Evolutionary conservation across 2,888 invertebrate species (phyloP).

Genomic region (Aplocera efformata): DNA sequence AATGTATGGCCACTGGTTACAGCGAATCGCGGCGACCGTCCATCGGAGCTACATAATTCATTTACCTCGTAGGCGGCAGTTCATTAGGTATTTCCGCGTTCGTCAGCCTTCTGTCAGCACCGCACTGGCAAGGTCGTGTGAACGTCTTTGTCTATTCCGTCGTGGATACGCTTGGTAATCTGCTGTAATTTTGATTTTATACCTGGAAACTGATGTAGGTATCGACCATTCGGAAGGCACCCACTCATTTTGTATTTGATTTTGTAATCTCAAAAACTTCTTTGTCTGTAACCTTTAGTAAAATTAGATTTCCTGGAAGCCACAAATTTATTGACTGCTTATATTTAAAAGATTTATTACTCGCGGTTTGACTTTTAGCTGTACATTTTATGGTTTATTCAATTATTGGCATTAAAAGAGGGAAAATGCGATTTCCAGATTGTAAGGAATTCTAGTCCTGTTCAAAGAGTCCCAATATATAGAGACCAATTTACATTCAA

Average conservation of each 20-base stretch:
- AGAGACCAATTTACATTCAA: no score
- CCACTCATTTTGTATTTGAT: conserved; percentile 8
- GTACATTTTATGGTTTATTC: no score
- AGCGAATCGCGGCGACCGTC: conserved; percentile 33
- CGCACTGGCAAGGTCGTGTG: conserved; percentile 69
- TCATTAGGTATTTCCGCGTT: conserved; percentile 61
- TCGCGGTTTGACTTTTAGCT: no score
- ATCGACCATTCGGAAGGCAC: conserved; percentile 6
- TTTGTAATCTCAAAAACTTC: background rate
- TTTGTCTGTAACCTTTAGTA: background rate
- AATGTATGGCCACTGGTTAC: conserved; percentile 20
- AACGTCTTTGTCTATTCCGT: conserved; percentile 71
- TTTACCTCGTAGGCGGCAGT: conserved; percentile 68
- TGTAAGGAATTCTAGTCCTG: no score
- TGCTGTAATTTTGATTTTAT: conserved; percentile 15
- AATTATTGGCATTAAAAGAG: no score
- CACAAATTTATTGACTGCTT: no score
- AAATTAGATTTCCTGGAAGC: no score
- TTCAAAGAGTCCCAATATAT: no score
- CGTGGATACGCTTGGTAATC: conserved; percentile 28
- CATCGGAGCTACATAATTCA: conserved; percentile 53
- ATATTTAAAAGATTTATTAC: no score
- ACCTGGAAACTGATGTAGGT: conserved; percentile 14
- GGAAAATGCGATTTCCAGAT: no score
- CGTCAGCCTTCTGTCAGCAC: conserved; percentile 58